Percentiles rank a stretch among this genome's conserved stretches.
Conservation (phyloP, 2,113 vertebrate species). For the Gobius niger region DNA sequence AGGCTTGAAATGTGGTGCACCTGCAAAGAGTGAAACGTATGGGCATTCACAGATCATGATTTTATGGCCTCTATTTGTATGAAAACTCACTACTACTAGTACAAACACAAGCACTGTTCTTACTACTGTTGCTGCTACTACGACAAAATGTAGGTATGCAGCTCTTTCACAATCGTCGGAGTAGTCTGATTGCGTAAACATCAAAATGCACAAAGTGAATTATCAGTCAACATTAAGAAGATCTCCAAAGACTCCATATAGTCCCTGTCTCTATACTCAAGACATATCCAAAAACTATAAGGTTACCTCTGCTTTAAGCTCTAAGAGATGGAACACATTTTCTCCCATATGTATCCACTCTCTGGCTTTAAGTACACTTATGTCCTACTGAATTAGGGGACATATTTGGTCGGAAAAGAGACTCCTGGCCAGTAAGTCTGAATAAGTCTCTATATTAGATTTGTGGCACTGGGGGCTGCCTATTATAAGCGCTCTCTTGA, state of each 20-base stretch:
- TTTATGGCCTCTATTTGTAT: too few relatives aligned
- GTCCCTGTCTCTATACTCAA: conserved; percentile 41
- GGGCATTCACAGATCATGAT: too few relatives aligned
- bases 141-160: background rate
- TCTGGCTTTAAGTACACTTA: conserved; percentile 48
- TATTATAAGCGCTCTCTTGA: conserved; percentile 32
- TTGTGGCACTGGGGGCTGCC: conserved; percentile 35
- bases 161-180: conserved; percentile 55
- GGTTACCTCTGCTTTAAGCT: conserved; percentile 64
- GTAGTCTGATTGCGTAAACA: conserved; percentile 43
- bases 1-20: too few relatives aligned
- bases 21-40: too few relatives aligned
- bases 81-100: too few relatives aligned
- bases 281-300: conserved; percentile 56
- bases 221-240: conserved; percentile 39
- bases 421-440: conserved; percentile 31
- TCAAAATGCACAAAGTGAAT: conserved; percentile 47
- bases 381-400: conserved; percentile 45
- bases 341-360: conserved; percentile 64
- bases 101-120: too few relatives aligned
- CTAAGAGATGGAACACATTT: conserved; percentile 66
- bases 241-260: conserved; percentile 48
- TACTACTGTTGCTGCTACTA: too few relatives aligned
- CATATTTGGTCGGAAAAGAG: conserved; percentile 38
- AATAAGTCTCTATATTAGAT: conserved; percentile 52